These are phyloP conservation scores for Blennius ocellaris DNA, from an alignment of 2,113 vertebrate genomes.

Conservation along the genomic window DNA sequence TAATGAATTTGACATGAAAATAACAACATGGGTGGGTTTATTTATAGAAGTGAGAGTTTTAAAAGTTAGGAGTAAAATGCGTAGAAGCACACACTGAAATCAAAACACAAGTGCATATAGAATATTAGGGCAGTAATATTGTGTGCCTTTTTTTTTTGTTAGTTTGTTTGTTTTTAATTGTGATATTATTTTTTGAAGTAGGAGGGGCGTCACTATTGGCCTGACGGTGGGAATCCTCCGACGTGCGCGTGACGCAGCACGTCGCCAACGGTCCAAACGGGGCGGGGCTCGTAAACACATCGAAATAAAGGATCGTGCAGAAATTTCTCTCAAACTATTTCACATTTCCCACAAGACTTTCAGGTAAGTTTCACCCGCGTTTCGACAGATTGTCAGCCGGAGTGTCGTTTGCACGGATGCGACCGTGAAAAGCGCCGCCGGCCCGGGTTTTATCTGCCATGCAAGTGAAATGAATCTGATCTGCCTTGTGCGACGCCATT, in stretches of 20 bases:
- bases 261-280: slow-evolving; percentile 68
- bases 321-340: slow-evolving; percentile 61
- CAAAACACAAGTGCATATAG: no score
- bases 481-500: slow-evolving; percentile 83
- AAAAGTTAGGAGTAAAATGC: no score
- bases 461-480: slow-evolving; percentile 59
- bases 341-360: slow-evolving; percentile 38
- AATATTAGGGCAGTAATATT: no score
- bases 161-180: no score
- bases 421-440: background rate
- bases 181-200: no score
- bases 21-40: no score
- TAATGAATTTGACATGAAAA: no score
- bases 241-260: slow-evolving; percentile 64
- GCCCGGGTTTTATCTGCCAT: slow-evolving; percentile 12
- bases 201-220: background rate
- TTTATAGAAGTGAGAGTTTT: no score
- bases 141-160: no score
- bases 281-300: slow-evolving; percentile 83
- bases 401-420: slow-evolving; percentile 21
- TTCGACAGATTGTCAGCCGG: accelerated
- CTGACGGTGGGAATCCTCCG: slow-evolving; percentile 46
- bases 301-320: slow-evolving; percentile 84
- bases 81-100: no score
- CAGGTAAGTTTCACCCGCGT: slow-evolving; percentile 65